phyloP scores from a whole-genome alignment of 2,888 invertebrate genomes.

The Reticulitermes lucifugus region DNA sequence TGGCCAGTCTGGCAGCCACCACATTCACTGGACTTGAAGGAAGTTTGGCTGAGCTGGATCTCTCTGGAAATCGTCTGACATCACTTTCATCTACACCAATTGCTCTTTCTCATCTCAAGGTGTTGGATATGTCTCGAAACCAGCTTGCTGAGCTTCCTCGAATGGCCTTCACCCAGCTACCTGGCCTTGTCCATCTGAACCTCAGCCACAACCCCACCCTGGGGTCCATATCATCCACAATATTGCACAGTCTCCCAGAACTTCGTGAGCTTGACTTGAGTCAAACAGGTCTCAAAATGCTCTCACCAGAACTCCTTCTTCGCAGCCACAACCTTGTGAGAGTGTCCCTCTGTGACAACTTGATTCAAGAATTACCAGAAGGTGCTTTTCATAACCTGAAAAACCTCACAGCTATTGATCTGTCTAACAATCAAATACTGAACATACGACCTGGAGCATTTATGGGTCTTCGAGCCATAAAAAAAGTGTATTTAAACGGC shows the following conservation, averaged over 20 bases:
- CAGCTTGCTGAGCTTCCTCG: conserved; percentile 42
- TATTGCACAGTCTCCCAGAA: conserved; percentile 78
- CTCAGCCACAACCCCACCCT: conserved; percentile 81
- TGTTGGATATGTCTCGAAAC: conserved; percentile 84
- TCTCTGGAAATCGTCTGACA: conserved; percentile 80
- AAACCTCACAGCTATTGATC: conserved; percentile 79
- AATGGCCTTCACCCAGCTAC: conserved; percentile 50
- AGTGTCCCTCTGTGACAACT: conserved; percentile 79
- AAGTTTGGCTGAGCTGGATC: conserved; percentile 75
- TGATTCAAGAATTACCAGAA: conserved; percentile 81
- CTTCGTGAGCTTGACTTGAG: conserved; percentile 80
- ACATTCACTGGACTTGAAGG: conserved; percentile 83
- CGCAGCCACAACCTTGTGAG: conserved; percentile 75
- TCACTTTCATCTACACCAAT: conserved; percentile 71
- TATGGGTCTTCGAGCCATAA: conserved; percentile 80
- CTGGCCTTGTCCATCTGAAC: conserved; percentile 65
- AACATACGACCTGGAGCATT: conserved; percentile 82
- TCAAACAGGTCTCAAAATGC: conserved; percentile 76
- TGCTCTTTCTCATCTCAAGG: conserved; percentile 73
- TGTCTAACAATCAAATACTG: conserved; percentile 83
- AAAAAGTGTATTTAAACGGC: conserved; percentile 76
- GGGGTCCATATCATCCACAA: conserved; percentile 68
- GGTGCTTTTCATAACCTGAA: conserved; percentile 81
- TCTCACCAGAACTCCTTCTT: conserved; percentile 79
- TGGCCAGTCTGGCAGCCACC: conserved; percentile 77